These are phyloP conservation scores for Tribolium freemani DNA, from an alignment of 2,888 invertebrate species.

Conservation along the genomic window DNA sequence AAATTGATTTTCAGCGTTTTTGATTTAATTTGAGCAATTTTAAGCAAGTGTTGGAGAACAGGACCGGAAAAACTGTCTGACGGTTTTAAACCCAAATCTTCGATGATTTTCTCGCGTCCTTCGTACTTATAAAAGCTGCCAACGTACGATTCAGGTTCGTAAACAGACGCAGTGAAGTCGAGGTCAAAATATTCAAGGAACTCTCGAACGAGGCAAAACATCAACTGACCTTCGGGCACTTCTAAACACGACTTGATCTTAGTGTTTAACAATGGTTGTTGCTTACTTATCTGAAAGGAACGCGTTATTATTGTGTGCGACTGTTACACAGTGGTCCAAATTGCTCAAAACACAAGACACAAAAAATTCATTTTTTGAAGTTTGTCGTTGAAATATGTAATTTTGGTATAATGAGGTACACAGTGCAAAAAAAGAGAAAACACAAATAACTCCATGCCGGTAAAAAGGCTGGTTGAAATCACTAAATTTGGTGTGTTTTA, in stretches of 20 bases:
- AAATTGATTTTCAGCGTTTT: conserved; percentile 56
- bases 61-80: conserved; percentile 57
- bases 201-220: conserved; percentile 80
- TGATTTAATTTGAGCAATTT: conserved; percentile 58
- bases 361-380: too few relatives aligned
- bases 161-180: conserved; percentile 84
- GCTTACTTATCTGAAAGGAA: conserved; percentile 65
- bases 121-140: conserved; percentile 69
- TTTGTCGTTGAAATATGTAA: too few relatives aligned
- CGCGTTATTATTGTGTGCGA: too few relatives aligned
- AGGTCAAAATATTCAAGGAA: conserved; percentile 86
- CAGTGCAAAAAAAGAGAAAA: too few relatives aligned
- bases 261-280: conserved; percentile 70
- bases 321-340: too few relatives aligned
- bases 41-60: conserved; percentile 62
- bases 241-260: conserved; percentile 73
- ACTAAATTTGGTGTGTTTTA: too few relatives aligned
- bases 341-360: too few relatives aligned
- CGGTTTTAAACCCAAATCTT: conserved; percentile 60
- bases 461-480: too few relatives aligned
- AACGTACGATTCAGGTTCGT: conserved; percentile 83
- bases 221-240: conserved; percentile 73
- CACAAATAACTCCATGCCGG: too few relatives aligned
- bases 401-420: too few relatives aligned
- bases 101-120: conserved; percentile 67